Percentiles rank a stretch among this genome's conserved stretches.
These are phyloP conservation scores for Euzetes globulus DNA, from an alignment of 2,888 invertebrate species.

Conservation along the genomic window DNA sequence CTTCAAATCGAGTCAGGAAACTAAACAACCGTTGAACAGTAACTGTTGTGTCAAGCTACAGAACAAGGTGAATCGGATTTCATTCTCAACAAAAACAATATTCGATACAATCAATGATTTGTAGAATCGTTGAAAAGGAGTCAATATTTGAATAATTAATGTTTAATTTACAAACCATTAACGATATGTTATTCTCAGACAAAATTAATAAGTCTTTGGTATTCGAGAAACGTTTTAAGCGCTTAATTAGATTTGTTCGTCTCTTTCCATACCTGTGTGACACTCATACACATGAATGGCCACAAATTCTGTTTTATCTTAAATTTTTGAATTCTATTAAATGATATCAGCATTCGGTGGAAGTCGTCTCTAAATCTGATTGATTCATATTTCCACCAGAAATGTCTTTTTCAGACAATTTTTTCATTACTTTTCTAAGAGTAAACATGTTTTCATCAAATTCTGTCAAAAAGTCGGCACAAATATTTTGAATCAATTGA, in stretches of 20 bases:
- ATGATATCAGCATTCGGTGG: background rate
- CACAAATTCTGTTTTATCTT: background rate
- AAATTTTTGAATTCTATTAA: background rate
- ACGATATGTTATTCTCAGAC: background rate
- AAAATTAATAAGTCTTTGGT: background rate
- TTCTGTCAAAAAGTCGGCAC: background rate
- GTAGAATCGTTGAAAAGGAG: too few species aligned
- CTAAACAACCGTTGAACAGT: background rate
- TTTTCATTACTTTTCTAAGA: background rate
- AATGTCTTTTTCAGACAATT: background rate
- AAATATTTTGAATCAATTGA: constrained; percentile 21
- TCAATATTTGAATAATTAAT: too few species aligned
- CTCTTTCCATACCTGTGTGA: background rate
- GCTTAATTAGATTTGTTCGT: background rate
- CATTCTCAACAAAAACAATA: too few species aligned
- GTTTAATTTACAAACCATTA: background rate
- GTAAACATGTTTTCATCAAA: constrained; percentile 16
- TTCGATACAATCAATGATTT: too few species aligned
- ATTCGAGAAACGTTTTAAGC: background rate
- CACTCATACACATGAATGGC: background rate
- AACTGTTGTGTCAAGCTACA: background rate
- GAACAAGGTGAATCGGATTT: background rate
- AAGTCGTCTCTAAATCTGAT: constrained; percentile 7
- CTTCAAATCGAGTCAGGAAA: background rate
- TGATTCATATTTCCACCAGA: constrained; percentile 14